Percentiles rank a stretch among this genome's conserved stretches.
Evolutionary conservation across 35 echinoderm and acorn worm genomes (phyloP).

Genomic region (Stichopus chloronotus): DNA sequence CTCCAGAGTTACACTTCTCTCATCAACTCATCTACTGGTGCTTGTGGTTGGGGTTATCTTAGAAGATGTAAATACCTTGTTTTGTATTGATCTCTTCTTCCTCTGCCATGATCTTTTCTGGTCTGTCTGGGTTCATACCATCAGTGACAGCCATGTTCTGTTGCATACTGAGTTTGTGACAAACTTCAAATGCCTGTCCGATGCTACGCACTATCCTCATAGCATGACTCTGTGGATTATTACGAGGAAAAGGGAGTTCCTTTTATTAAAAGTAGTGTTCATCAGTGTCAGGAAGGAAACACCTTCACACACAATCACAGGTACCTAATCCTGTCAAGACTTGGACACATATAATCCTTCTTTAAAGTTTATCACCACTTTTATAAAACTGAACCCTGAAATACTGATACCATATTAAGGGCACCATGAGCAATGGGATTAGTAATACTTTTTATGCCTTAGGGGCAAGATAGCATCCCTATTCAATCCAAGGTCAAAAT

Average conservation of each 20-base stretch:
- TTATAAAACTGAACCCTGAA: too few relatives aligned
- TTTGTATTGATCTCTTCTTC: constrained; percentile 60
- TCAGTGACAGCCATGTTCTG: constrained; percentile 86
- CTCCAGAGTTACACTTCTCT: too few relatives aligned
- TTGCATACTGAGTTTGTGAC: constrained; percentile 95
- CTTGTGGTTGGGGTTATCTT: too few relatives aligned
- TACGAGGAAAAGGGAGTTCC: not conserved
- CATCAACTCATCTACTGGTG: too few relatives aligned
- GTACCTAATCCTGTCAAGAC: not conserved
- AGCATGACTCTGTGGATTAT: constrained; percentile 83
- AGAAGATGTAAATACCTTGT: constrained; percentile 42
- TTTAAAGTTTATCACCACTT: too few relatives aligned
- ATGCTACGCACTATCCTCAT: constrained; percentile 99
- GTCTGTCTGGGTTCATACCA: constrained; percentile 67
- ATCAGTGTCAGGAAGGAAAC: not conserved
- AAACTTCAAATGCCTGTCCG: constrained; percentile 98
- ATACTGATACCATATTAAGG: too few relatives aligned
- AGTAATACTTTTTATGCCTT: too few relatives aligned
- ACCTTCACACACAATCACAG: not conserved
- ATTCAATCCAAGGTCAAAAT: too few relatives aligned
- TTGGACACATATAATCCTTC: not conserved
- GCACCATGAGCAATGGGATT: too few relatives aligned
- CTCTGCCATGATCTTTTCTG: constrained; percentile 70
- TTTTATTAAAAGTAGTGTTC: not conserved
- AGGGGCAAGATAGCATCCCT: too few relatives aligned